phyloP scores from a whole-genome alignment of 1,140 invertebrate species.

The Trichoplusia ni region DNA sequence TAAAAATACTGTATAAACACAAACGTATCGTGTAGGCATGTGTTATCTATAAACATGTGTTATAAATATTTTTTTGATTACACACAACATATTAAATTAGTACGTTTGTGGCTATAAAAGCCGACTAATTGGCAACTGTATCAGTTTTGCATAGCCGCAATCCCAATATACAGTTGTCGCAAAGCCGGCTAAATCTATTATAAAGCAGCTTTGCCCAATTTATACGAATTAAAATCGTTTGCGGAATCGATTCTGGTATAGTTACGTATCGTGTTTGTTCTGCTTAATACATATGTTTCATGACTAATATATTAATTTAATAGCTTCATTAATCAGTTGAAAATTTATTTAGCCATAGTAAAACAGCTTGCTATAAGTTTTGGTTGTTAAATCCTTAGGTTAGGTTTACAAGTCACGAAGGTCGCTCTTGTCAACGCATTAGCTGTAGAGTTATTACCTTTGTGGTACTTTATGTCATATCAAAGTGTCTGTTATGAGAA shows the following conservation, averaged over 20 bases:
- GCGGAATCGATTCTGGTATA: conserved; percentile 27
- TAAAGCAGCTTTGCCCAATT: conserved; percentile 45
- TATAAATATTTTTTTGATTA: conserved; percentile 6
- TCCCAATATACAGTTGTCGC: conserved; percentile 40
- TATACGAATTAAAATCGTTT: conserved; percentile 43
- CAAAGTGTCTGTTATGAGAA: conserved; percentile 24
- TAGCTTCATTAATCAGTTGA: too few relatives aligned
- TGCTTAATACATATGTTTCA: background rate
- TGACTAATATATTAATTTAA: too few relatives aligned
- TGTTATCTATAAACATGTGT: background rate
- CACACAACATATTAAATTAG: conserved; percentile 12
- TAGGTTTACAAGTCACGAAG: conserved; percentile 1
- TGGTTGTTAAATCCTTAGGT: too few relatives aligned
- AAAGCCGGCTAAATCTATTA: conserved; percentile 46
- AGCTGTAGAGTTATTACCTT: background rate
- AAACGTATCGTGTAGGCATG: too few relatives aligned
- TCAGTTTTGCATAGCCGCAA: conserved; percentile 40
- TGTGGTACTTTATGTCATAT: background rate
- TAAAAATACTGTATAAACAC: background rate
- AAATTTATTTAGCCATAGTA: too few relatives aligned
- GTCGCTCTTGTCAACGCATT: background rate
- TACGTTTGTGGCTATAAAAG: conserved; percentile 39
- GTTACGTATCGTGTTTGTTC: conserved; percentile 20
- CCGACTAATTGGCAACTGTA: conserved; percentile 43
- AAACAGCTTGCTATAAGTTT: too few relatives aligned